A percentile compares a stretch with the other conserved stretches of the same genome.
phyloP scores from a whole-genome alignment of 1,140 invertebrate genomes.

The Pogonomyrmex californicus region DNA sequence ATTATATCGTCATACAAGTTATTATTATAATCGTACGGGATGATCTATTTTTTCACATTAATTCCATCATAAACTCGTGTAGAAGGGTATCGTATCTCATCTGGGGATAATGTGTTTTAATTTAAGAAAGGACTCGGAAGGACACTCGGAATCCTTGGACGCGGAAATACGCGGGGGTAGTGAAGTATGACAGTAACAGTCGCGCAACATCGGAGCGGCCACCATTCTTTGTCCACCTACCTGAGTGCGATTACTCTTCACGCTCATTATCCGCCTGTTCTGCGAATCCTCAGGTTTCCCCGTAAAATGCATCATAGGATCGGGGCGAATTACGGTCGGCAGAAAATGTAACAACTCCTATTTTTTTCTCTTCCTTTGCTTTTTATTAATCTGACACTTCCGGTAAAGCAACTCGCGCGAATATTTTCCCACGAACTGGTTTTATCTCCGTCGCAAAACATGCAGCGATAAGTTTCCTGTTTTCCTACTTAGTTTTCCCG shows the following conservation, averaged over 20 bases:
- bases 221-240: constrained; percentile 45
- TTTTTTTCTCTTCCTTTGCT: constrained; percentile 25
- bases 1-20: not conserved
- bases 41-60: not conserved
- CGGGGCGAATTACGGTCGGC: constrained; percentile 31
- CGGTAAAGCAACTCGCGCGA: constrained; percentile 11
- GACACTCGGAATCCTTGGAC: constrained; percentile 22
- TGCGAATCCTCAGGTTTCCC: constrained; percentile 50
- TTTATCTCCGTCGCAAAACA: constrained; percentile 7
- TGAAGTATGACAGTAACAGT: constrained; percentile 32
- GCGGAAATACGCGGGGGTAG: constrained; percentile 18
- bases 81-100: not conserved
- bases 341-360: constrained; percentile 47
- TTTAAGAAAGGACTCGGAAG: constrained; percentile 41
- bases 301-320: constrained; percentile 61
- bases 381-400: constrained; percentile 43
- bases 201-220: constrained; percentile 19
- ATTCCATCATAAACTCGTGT: not conserved
- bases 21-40: constrained; percentile 3
- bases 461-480: not conserved
- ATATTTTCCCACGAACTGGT: constrained; percentile 39
- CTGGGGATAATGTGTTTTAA: constrained; percentile 34
- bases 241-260: constrained; percentile 48
- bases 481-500: not conserved
- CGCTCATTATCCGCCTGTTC: constrained; percentile 54